Percentiles rank a stretch among this genome's conserved stretches.
Conservation (phyloP, 2,113 vertebrate species). For the Elephantulus edwardii region DNA sequence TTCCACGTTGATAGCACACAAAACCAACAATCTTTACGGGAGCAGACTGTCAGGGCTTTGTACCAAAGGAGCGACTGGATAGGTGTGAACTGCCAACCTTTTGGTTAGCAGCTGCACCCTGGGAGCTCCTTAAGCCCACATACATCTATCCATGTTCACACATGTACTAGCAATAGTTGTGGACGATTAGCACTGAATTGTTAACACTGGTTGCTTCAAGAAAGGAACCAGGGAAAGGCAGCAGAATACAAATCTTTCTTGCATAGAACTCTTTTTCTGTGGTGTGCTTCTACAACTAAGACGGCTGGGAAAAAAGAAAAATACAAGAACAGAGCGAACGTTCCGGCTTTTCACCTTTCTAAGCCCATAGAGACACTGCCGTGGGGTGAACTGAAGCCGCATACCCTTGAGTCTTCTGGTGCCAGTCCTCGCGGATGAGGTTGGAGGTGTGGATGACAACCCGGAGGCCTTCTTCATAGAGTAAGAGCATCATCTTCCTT, state of each 20-base stretch:
- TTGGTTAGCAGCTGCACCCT: background rate
- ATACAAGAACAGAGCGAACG: background rate
- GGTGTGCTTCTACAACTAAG: background rate
- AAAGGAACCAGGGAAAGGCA: fast-evolving
- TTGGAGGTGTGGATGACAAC: conserved; percentile 97
- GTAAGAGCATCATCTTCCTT: conserved; percentile 99
- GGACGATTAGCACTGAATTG: background rate
- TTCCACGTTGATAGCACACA: too few species aligned
- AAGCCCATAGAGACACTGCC: background rate
- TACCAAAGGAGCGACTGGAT: background rate
- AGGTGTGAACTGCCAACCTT: background rate
- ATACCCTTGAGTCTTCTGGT: conserved; percentile 98
- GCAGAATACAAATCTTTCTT: background rate
- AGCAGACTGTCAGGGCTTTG: too few species aligned
- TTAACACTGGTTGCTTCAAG: background rate
- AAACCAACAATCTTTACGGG: too few species aligned
- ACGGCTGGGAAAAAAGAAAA: background rate
- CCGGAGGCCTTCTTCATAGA: conserved; percentile 96
- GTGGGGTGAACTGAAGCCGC: background rate
- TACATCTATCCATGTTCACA: background rate
- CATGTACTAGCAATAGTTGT: fast-evolving
- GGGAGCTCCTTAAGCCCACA: background rate
- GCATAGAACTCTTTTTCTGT: background rate
- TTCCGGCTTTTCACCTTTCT: background rate
- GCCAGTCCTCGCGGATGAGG: conserved; percentile 96